phyloP scores from a whole-genome alignment of 2,888 invertebrate species.

The Sphaerophoria taeniata region DNA sequence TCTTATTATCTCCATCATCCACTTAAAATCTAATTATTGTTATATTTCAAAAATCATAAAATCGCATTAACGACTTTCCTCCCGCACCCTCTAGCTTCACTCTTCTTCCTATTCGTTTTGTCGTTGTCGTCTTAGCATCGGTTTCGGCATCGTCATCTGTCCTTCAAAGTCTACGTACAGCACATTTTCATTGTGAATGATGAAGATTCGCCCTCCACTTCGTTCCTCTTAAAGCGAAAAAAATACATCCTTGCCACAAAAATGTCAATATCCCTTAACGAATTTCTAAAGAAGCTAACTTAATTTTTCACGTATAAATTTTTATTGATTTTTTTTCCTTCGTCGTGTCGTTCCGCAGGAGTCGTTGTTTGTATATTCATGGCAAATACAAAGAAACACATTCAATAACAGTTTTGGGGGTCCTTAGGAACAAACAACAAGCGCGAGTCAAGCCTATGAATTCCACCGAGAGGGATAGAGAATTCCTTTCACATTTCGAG shows the following conservation, averaged over 20 bases:
- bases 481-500: not conserved
- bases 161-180: not conserved
- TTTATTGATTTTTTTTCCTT: constrained; percentile 19
- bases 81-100: not conserved
- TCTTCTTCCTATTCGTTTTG: not conserved
- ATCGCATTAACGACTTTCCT: constrained; percentile 24
- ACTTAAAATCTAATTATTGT: constrained; percentile 37
- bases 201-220: not conserved
- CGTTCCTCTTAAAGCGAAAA: not conserved
- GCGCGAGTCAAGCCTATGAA: constrained; percentile 1
- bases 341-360: not conserved
- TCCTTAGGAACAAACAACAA: not conserved
- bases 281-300: constrained; percentile 16
- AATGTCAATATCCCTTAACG: constrained; percentile 11
- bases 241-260: constrained; percentile 6
- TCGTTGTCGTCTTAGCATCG: not conserved
- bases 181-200: not conserved
- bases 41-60: constrained; percentile 35
- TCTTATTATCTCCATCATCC: constrained; percentile 22
- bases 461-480: not conserved
- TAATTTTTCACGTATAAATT: constrained; percentile 16
- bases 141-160: not conserved
- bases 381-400: not conserved
- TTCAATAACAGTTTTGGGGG: not conserved
- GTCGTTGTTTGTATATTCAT: constrained; percentile 6